phyloP scores from a whole-genome alignment of 2,888 invertebrate genomes.

The Synanthedon tipuliformis region DNA sequence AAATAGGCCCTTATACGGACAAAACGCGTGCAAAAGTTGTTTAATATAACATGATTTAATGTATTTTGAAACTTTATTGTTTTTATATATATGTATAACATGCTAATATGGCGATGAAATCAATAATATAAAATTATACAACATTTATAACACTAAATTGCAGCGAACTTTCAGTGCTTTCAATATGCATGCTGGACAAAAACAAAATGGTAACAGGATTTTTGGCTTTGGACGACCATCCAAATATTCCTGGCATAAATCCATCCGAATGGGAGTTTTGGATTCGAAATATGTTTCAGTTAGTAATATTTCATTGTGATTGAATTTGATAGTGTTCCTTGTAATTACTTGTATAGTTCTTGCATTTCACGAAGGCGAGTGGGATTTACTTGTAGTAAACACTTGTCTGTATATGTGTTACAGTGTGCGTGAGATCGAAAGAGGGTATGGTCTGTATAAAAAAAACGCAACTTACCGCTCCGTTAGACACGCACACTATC shows the following conservation, averaged over 20 bases:
- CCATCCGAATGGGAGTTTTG: conserved; percentile 65
- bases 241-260: conserved; percentile 67
- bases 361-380: no score
- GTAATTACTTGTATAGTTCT: no score
- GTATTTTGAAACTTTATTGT: neutral
- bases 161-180: conserved; percentile 52
- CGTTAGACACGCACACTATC: no score
- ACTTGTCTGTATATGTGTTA: no score
- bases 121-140: neutral
- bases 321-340: no score
- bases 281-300: conserved; percentile 55
- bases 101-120: neutral
- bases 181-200: conserved; percentile 62
- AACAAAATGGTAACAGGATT: conserved; percentile 45
- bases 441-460: no score
- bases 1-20: no score
- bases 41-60: neutral
- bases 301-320: conserved; percentile 12
- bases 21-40: no score
- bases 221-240: conserved; percentile 53
- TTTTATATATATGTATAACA: neutral
- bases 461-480: no score
- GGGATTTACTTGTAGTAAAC: no score
- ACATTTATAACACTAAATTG: conserved; percentile 12
- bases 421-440: no score